A percentile compares a stretch with the other conserved stretches of the same genome.
Evolutionary conservation across 2,888 invertebrate genomes (phyloP).

Genomic region (Ephialtes manifestator): DNA sequence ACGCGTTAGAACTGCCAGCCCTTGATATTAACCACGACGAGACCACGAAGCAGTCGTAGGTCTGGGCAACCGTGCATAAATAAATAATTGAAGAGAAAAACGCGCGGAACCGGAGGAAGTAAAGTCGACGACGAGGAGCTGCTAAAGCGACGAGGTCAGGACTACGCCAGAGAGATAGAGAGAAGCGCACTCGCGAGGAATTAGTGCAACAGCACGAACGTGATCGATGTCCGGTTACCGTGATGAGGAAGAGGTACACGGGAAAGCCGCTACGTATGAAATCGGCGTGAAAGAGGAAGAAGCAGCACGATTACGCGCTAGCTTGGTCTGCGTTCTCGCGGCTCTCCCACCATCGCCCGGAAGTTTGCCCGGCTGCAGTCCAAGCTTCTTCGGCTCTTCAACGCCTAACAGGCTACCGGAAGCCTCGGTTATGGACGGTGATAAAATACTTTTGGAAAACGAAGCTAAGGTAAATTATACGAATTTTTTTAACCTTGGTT

Average conservation of each 20-base stretch:
- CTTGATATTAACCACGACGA: background rate
- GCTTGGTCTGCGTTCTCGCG: constrained; percentile 59
- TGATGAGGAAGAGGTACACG: constrained; percentile 61
- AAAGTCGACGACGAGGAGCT: background rate
- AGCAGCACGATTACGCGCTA: constrained; percentile 65
- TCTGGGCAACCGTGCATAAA: background rate
- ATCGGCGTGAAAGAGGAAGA: constrained; percentile 68
- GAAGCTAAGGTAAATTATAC: constrained; percentile 71
- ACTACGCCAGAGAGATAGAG: background rate
- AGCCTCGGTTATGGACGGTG: constrained; percentile 68
- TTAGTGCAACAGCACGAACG: constrained; percentile 3
- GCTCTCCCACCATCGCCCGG: constrained; percentile 68
- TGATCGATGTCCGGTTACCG: constrained; percentile 71
- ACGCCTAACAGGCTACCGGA: constrained; percentile 62
- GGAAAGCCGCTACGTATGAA: constrained; percentile 8
- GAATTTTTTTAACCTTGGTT: too few relatives aligned
- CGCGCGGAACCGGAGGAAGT: background rate
- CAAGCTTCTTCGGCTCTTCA: constrained; percentile 67
- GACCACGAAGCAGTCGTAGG: background rate
- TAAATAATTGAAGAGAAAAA: background rate
- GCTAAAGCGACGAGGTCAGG: background rate
- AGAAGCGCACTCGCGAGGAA: background rate
- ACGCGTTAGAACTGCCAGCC: background rate
- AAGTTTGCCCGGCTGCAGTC: constrained; percentile 71
- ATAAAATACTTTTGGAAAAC: constrained; percentile 70